phyloP scores from a whole-genome alignment of 2,888 invertebrate species.

The Ctena decussata region DNA sequence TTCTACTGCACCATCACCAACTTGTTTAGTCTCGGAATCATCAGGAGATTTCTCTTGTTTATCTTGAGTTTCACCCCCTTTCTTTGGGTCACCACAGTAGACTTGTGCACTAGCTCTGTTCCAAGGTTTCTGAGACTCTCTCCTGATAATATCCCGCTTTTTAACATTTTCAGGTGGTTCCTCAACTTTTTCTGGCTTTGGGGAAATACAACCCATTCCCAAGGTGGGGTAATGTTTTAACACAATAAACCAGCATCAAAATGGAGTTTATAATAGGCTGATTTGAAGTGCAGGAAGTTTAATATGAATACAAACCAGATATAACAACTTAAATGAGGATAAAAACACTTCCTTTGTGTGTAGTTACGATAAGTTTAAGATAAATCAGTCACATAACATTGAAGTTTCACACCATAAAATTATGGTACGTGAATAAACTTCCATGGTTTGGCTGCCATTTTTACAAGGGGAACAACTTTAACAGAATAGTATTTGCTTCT shows the following conservation, averaged over 20 bases:
- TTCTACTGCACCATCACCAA: neutral
- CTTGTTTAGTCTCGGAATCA: neutral
- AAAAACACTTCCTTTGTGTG: neutral
- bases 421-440: too few species aligned
- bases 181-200: conserved; percentile 33
- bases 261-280: neutral
- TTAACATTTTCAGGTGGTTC: neutral
- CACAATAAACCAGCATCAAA: neutral
- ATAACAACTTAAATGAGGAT: neutral
- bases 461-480: too few species aligned
- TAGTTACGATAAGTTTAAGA: neutral
- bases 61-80: neutral
- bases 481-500: too few species aligned
- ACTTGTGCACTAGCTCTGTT: conserved; percentile 55
- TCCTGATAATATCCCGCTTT: neutral
- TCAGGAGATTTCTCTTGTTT: neutral
- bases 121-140: conserved; percentile 44
- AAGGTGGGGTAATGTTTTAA: neutral
- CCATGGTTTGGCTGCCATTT: too few species aligned
- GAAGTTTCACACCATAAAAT: too few species aligned
- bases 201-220: conserved; percentile 36
- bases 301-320: neutral
- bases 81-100: conserved; percentile 57
- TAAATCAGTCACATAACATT: too few species aligned
- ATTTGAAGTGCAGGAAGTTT: conserved; percentile 4